Base-by-base conservation (phyloP, 2,888 invertebrate genomes). In the Cetonia aurata region DNA sequence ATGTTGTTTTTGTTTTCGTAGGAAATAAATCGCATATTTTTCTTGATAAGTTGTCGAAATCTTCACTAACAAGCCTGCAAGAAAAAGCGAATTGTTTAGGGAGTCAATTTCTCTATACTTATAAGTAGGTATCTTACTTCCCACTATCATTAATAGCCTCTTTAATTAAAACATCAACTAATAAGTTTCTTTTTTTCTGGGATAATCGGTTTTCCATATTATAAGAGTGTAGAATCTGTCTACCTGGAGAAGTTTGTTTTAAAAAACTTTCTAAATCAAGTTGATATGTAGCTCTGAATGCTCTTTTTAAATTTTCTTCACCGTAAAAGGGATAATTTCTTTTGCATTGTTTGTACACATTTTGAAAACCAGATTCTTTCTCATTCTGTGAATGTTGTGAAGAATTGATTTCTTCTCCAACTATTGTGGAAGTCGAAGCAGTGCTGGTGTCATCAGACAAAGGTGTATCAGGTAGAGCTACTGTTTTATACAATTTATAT, bases 101-200 rank as follows among this genome's bases (percentile, higher is more conserved):
- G n/a, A n/a, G n/a, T n/a, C n/a, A n/a, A n/a, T n/a, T n/a, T n/a
- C n/a, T n/a, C n/a, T n/a, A n/a, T n/a, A n/a, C n/a, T n/a, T 13
- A 6, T 3, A 10, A 55, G 6, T 3, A 25, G 31, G 31, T 10
- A 55, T 31, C 59, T 3, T 17, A 59, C 42, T 17, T 59, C 1
- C 33, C 19, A 44, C 42, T 59, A 17, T 59, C 59, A 42, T 59
- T 59, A 15, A 59, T 59, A 12, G 59, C 59, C 41, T 59, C 59
- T 12, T 59, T 59, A 17, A 59, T 12, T 17, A 59, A 1, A 3
- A 59, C 42, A 12, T 59, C 59, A 17, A 44, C 19, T 10, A 59
- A 10, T n/a, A 56, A 33, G 37, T 56, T 37, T 56, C 56, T 56
- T 6, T 37, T 33, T 31, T 56, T 56, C 13, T 9, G 25, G 25